Evolutionary conservation across 1,140 invertebrate species (phyloP), one percentile per base, ranked within the genome.

Genomic region (Trialeurodes vaporariorum): DNA sequence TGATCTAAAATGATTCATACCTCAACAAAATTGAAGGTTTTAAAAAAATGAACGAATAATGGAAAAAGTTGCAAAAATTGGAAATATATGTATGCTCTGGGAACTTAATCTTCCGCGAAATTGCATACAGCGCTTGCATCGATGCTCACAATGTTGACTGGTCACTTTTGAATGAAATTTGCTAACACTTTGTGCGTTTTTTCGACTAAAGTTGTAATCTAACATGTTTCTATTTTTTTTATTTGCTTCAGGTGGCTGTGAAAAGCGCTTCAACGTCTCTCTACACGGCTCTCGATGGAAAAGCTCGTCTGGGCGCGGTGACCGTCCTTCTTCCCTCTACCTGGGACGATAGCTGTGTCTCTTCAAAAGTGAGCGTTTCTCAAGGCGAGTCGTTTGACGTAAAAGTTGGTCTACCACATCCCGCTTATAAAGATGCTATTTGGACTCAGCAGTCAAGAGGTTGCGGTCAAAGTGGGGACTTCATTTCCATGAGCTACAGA

Each of bases 371-470:
- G 66, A 72, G 67, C 27, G 76, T 78, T 25, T 75, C 77, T 25
- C 76, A 75, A 60, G 81, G 81, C 22, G 80, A 81, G 72, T 70
- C 72, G 23, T 75, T 81, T 21, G 80, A 85, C 70, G 74, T 85
- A n/a, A 76, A 77, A n/a, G 73, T 86, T 1, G 77, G 79, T 17
- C 72, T 76, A 2, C 74, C 79, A 9, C 82, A 83, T 71, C 81
- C 81, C 0, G 76, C 81, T 2, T 79, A 81, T 70, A 81, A 82
- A 2, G 76, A 81, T 65, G 69, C 72, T 1, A 75, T 79, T 2
- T 86, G 81, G 80, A 85, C 84, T 1, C 82, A 85, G 71, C 85
- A 86, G 74, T 81, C 82, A 11, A 70, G 78, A 11, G 81, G 82
- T 0, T 86, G 85, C 69, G 84, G 83, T 2, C 75, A 80, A 68